Conservation (phyloP, 2,113 vertebrate species). For the Corythoichthys haematopterus region DNA sequence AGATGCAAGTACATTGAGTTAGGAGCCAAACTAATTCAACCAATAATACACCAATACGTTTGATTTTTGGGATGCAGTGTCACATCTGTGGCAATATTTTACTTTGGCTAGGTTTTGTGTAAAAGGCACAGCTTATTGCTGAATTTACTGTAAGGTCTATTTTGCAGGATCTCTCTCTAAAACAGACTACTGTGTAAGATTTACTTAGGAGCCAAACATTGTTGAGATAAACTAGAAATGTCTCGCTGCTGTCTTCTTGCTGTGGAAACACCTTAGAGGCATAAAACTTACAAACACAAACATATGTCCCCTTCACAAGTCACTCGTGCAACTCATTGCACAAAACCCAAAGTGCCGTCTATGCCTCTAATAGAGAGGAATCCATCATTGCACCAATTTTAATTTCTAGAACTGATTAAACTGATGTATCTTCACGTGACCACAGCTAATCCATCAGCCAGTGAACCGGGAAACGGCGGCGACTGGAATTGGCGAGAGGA, state of each 20-base stretch:
- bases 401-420: constrained; percentile 20
- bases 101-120: too few species aligned
- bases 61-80: too few species aligned
- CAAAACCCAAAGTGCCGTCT: background rate
- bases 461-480: constrained; percentile 11
- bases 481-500: constrained; percentile 4
- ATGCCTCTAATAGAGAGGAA: constrained; percentile 1
- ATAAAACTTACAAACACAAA: background rate
- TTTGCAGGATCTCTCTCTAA: background rate
- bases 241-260: background rate
- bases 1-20: too few species aligned
- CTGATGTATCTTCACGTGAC: constrained; percentile 13
- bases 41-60: too few species aligned
- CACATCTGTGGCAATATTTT: too few species aligned
- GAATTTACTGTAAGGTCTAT: background rate
- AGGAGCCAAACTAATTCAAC: too few species aligned
- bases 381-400: constrained; percentile 17
- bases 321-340: constrained; percentile 2
- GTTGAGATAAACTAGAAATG: background rate
- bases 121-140: too few species aligned
- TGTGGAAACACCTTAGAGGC: background rate
- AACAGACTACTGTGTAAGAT: background rate
- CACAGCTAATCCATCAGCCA: constrained; percentile 26
- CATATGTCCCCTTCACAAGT: constrained; percentile 15
- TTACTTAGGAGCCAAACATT: background rate